These are phyloP conservation scores for Silurus aristotelis DNA, from an alignment of 2,797 vertebrate species.

Conservation along the genomic window DNA sequence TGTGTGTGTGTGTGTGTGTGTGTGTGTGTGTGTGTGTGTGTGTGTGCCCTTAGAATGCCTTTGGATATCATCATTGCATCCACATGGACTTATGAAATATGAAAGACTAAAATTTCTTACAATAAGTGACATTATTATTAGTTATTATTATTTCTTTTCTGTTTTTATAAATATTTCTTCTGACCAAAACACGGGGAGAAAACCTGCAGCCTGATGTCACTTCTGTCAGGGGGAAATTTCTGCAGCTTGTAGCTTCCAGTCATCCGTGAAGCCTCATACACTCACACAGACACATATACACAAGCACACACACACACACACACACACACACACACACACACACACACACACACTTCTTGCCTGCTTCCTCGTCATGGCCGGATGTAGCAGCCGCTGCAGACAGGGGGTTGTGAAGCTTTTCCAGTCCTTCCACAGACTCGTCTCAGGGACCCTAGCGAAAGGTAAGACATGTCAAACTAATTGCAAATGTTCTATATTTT, in stretches of 20 bases:
- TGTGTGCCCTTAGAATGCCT: not conserved
- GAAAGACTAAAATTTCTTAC: not conserved
- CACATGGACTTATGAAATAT: not conserved
- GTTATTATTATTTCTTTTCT: not conserved
- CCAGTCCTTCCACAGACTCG: slow-evolving; percentile 75
- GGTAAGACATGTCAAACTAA: slow-evolving; percentile 63
- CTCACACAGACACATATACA: no score
- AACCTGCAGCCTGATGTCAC: not conserved
- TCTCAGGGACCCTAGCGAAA: slow-evolving; percentile 78
- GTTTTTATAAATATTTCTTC: not conserved
- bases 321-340: not conserved
- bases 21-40: not conserved
- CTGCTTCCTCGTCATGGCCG: slow-evolving; percentile 68
- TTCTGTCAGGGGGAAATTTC: not conserved
- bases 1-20: slow-evolving; percentile 10
- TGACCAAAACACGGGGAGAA: not conserved
- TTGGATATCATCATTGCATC: not conserved
- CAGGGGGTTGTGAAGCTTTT: slow-evolving; percentile 77
- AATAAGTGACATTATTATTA: not conserved
- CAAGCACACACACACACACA: not conserved
- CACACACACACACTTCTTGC: not conserved
- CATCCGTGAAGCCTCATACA: not conserved
- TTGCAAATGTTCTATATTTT: not conserved
- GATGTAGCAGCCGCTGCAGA: slow-evolving; percentile 76
- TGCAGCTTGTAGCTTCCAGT: slow-evolving; percentile 21